Percentiles rank a stretch among this genome's conserved stretches.
phyloP scores from a whole-genome alignment of 2,113 vertebrate genomes.

The Rattus rattus region DNA sequence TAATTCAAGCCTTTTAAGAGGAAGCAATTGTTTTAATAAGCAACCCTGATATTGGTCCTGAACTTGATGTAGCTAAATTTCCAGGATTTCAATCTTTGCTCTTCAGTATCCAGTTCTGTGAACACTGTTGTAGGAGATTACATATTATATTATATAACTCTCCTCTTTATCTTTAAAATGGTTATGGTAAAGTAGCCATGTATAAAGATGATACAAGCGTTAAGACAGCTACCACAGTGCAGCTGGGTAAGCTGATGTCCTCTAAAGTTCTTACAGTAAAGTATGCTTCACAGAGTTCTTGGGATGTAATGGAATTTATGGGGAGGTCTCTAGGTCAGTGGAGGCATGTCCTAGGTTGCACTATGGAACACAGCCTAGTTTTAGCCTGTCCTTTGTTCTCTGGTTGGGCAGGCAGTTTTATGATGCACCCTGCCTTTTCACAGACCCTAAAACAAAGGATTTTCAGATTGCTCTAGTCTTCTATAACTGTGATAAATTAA shows the following conservation, averaged over 20 bases:
- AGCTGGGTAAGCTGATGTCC: too few relatives aligned
- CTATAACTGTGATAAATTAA: neutral
- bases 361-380: neutral
- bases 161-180: neutral
- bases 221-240: neutral
- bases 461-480: neutral
- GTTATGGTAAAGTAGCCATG: neutral
- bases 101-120: neutral
- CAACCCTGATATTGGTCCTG: neutral
- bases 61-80: neutral
- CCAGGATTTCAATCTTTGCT: neutral
- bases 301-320: neutral
- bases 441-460: neutral
- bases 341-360: too few relatives aligned
- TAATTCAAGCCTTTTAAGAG: conserved; percentile 24
- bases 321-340: neutral
- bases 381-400: neutral
- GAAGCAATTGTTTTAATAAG: conserved; percentile 7
- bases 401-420: neutral
- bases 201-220: neutral
- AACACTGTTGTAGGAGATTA: neutral
- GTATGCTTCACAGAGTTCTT: neutral
- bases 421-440: neutral
- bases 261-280: neutral
- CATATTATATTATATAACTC: neutral